A percentile compares a stretch with the other conserved stretches of the same genome.
Evolutionary conservation across 2,888 invertebrate species (phyloP).

Genomic region (Ochropleura leucogaster): DNA sequence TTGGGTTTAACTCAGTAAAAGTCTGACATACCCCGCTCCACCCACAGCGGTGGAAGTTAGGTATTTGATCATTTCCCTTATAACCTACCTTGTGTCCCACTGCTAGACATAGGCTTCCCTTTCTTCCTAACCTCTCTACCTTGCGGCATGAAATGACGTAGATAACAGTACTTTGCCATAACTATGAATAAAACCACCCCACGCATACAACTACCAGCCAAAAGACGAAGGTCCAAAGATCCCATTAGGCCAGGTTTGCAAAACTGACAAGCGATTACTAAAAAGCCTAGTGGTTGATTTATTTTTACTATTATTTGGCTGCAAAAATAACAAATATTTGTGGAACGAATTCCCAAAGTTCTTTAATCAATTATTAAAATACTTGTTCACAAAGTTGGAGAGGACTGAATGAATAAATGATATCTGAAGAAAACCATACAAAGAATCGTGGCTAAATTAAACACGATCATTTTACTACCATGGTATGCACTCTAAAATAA

Average conservation of each 20-base stretch:
- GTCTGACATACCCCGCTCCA: no score
- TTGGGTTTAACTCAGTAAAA: no score
- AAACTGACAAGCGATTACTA: not conserved
- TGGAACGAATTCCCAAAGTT: conserved; percentile 22
- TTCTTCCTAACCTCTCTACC: not conserved
- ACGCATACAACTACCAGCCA: not conserved
- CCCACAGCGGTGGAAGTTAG: no score
- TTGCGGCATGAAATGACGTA: not conserved
- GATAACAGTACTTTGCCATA: not conserved
- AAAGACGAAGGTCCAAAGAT: not conserved
- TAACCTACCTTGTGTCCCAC: not conserved
- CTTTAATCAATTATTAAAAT: conserved; percentile 50
- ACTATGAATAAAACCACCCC: not conserved
- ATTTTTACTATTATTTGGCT: not conserved
- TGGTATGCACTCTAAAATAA: not conserved
- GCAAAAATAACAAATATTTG: conserved; percentile 46
- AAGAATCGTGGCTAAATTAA: not conserved
- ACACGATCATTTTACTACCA: not conserved
- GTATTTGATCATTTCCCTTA: no score
- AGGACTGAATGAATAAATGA: conserved; percentile 12
- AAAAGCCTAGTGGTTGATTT: conserved; percentile 9
- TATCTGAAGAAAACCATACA: conserved; percentile 6
- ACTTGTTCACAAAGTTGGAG: conserved; percentile 28
- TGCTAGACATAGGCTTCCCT: not conserved
- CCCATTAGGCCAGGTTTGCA: not conserved